A percentile compares a stretch with the other conserved stretches of the same genome.
Evolutionary conservation across 2,113 vertebrate species (phyloP).

Genomic region (Cygnus buccinator): DNA sequence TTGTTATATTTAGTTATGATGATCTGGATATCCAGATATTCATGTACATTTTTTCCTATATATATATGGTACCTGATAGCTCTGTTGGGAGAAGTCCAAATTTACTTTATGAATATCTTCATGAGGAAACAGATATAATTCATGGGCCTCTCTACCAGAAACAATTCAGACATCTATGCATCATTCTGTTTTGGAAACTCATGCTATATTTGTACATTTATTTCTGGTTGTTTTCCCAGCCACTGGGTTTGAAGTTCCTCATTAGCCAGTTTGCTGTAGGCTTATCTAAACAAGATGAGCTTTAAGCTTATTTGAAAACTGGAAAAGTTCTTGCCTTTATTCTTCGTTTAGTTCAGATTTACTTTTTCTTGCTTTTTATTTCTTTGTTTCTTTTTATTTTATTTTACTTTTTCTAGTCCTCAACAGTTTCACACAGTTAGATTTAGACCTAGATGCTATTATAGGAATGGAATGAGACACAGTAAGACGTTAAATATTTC

Average conservation of each 20-base stretch:
- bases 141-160: conserved; percentile 7
- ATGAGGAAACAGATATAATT: not conserved
- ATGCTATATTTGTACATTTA: conserved; percentile 16
- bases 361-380: not conserved
- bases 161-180: conserved; percentile 1
- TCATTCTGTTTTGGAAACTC: conserved; percentile 20
- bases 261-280: not conserved
- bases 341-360: not conserved
- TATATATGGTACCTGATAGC: conserved; percentile 9
- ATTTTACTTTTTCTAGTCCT: not conserved
- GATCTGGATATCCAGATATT: not conserved
- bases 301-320: not conserved
- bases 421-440: not conserved
- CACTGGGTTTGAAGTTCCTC: not conserved
- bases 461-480: not conserved
- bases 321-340: not conserved
- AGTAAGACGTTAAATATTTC: not conserved
- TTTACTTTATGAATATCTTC: not conserved
- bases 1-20: not conserved
- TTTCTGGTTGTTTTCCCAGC: conserved; percentile 17
- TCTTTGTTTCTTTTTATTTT: not conserved
- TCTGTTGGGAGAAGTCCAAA: not conserved
- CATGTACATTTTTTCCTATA: not conserved
- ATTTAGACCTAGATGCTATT: not conserved
- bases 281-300: not conserved